These are phyloP conservation scores for Nephrotoma guestfalica DNA, from an alignment of 2,888 invertebrate genomes.

Conservation along the genomic window DNA sequence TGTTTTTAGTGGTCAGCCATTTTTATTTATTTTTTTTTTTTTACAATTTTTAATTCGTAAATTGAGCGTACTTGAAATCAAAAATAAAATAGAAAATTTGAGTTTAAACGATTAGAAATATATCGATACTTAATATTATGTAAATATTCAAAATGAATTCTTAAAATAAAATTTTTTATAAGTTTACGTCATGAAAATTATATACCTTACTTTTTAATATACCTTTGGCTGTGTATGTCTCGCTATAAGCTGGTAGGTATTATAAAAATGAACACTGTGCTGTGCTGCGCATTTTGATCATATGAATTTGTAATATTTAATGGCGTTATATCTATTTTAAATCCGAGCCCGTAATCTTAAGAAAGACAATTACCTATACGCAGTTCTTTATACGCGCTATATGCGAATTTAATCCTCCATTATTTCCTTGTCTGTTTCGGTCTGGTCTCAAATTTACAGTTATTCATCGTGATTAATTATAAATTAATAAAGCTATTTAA, in stretches of 20 bases:
- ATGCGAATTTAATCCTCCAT: neutral
- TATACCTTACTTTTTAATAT: neutral
- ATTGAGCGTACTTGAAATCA: neutral
- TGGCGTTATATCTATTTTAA: neutral
- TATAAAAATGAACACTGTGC: neutral
- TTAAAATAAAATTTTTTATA: neutral
- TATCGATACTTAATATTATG: neutral
- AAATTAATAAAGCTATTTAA: neutral
- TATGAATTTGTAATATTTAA: neutral
- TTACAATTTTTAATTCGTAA: neutral
- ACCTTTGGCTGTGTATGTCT: neutral
- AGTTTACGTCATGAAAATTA: neutral
- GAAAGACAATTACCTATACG: neutral
- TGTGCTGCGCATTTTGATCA: neutral
- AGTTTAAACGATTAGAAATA: neutral
- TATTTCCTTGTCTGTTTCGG: neutral
- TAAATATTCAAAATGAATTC: neutral
- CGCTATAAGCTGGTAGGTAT: neutral
- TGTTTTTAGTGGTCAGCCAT: conserved; percentile 2
- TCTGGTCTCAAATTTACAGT: neutral
- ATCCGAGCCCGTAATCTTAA: neutral
- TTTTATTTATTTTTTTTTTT: conserved; percentile 1
- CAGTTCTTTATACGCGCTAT: neutral
- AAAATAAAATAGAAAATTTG: neutral
- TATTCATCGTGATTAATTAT: neutral